Evolutionary conservation across 2,888 invertebrate genomes (phyloP).

Genomic region (Tenthredo amoena): DNA sequence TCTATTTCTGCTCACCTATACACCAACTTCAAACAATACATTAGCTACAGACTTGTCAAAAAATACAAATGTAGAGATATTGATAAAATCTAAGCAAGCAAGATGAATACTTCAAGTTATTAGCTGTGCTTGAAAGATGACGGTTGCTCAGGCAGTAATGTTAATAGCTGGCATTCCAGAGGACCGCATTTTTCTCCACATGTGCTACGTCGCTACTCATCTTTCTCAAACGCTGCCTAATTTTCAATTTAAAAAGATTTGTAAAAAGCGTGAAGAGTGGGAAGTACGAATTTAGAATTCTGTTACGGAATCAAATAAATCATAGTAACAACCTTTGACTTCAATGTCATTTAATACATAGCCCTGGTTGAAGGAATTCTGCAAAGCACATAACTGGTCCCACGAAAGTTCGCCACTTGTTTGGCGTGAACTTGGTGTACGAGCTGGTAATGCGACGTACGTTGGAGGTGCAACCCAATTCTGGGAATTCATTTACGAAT

Average conservation of each 20-base stretch:
- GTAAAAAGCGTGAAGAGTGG: conserved; percentile 80
- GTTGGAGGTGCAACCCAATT: conserved; percentile 83
- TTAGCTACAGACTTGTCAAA: background rate
- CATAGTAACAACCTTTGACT: background rate
- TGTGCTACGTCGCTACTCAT: conserved; percentile 80
- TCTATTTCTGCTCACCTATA: background rate
- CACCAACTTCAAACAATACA: conserved; percentile 7
- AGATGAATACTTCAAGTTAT: background rate
- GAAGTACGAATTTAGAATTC: conserved; percentile 72
- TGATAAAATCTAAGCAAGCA: background rate
- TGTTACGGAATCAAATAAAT: background rate
- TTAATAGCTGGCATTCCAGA: conserved; percentile 81
- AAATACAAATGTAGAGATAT: background rate
- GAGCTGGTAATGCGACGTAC: conserved; percentile 80
- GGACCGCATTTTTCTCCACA: conserved; percentile 80
- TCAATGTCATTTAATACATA: conserved; percentile 60
- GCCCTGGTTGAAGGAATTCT: conserved; percentile 80
- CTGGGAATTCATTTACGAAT: conserved; percentile 82
- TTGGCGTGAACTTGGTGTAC: conserved; percentile 82
- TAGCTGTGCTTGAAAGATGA: conserved; percentile 27
- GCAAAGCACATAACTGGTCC: conserved; percentile 81
- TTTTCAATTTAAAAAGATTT: conserved; percentile 80
- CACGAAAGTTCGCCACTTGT: conserved; percentile 80
- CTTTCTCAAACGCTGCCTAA: conserved; percentile 80
- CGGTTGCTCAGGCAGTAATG: conserved; percentile 56